Conservation (phyloP, 2,888 invertebrate genomes). For the Synergus umbraculus region DNA sequence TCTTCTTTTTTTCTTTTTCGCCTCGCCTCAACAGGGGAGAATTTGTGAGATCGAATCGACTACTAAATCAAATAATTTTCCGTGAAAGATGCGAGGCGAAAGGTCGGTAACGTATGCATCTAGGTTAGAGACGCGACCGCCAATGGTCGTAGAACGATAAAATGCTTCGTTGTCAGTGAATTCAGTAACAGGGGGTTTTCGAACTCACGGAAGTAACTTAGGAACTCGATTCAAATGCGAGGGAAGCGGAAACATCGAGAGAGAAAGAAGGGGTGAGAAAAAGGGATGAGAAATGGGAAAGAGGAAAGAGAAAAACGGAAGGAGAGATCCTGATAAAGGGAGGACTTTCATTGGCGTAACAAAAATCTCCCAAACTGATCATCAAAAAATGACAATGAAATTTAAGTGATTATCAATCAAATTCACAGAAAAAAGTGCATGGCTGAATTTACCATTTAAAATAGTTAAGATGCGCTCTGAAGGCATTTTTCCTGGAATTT, state of each 20-base stretch:
- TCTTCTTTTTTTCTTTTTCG: constrained; percentile 15
- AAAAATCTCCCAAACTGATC: neutral
- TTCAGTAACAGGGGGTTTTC: constrained; percentile 36
- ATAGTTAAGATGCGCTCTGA: no score
- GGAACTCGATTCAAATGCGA: constrained; percentile 47
- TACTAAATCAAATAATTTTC: constrained; percentile 38
- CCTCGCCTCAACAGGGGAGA: constrained; percentile 2
- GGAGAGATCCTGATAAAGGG: constrained; percentile 1
- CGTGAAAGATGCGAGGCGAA: constrained; percentile 37
- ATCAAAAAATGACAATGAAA: neutral
- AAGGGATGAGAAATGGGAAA: constrained; percentile 38
- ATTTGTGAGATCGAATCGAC: constrained; percentile 17
- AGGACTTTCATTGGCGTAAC: neutral
- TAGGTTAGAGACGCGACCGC: constrained; percentile 62
- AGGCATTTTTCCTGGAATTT: no score
- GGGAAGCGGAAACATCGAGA: constrained; percentile 41
- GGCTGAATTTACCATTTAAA: no score
- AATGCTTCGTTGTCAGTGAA: constrained; percentile 50
- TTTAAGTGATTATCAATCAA: no score
- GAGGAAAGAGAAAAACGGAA: neutral
- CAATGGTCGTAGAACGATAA: constrained; percentile 56
- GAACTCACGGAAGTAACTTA: constrained; percentile 45
- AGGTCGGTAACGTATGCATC: constrained; percentile 60
- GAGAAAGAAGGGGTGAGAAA: constrained; percentile 45
- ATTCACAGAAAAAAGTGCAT: no score